phyloP scores from a whole-genome alignment of 2,113 vertebrate species.

The Azemiops feae region DNA sequence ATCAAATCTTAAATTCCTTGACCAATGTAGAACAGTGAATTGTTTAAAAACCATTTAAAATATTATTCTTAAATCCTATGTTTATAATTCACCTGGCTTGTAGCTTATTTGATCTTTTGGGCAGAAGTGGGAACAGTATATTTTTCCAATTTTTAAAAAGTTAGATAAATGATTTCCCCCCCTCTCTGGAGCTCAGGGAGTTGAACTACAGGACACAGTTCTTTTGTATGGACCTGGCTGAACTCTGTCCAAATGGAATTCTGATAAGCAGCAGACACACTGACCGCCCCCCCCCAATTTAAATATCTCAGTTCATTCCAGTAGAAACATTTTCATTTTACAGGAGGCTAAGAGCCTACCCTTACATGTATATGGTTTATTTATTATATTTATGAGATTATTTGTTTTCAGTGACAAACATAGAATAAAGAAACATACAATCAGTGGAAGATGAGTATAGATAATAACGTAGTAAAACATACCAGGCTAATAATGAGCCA shows the following conservation, averaged over 20 bases:
- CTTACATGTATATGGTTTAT: conserved; percentile 26
- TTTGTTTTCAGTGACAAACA: conserved; percentile 59
- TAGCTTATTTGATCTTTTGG: background rate
- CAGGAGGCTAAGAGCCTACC: conserved; percentile 42
- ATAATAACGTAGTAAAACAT: background rate
- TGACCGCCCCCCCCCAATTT: background rate
- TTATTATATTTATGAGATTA: conserved; percentile 49
- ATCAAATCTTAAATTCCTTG: background rate
- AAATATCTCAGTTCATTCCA: conserved; percentile 40
- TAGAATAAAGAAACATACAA: conserved; percentile 25
- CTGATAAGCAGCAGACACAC: conserved; percentile 13
- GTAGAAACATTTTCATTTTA: conserved; percentile 47
- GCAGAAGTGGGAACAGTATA: background rate
- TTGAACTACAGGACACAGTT: conserved; percentile 2
- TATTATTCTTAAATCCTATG: background rate
- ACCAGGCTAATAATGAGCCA: background rate
- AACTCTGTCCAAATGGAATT: conserved; percentile 3
- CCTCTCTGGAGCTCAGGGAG: conserved; percentile 24
- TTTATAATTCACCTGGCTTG: background rate
- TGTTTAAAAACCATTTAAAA: background rate
- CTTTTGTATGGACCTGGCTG: conserved; percentile 12
- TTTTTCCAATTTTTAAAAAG: conserved; percentile 37
- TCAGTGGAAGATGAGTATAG: background rate
- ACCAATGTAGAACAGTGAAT: background rate
- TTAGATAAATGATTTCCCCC: conserved; percentile 7